These are phyloP conservation scores for Heterodera carotae DNA, from an alignment of 1,140 invertebrate genomes.

Conservation along the genomic window DNA sequence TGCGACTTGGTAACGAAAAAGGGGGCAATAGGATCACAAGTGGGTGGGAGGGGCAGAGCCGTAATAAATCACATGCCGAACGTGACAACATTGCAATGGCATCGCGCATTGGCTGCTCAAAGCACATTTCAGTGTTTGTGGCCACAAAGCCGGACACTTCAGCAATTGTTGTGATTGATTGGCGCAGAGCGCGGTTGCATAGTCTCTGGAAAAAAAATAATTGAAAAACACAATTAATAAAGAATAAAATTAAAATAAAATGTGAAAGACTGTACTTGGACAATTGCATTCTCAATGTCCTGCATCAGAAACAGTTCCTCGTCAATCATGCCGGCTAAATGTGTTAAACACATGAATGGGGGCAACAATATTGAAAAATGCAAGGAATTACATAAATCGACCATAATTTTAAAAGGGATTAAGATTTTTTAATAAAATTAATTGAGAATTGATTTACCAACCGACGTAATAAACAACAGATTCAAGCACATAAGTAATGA, in stretches of 20 bases:
- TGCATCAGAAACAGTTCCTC: constrained; percentile 54
- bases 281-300: constrained; percentile 59
- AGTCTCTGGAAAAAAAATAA: constrained; percentile 34
- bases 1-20: too few relatives aligned
- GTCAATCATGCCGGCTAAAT: constrained; percentile 51
- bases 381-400: too few relatives aligned
- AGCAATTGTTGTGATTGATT: constrained; percentile 50
- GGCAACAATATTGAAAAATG: too few relatives aligned
- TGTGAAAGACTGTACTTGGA: constrained; percentile 46
- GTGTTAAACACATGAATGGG: too few relatives aligned
- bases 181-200: constrained; percentile 45
- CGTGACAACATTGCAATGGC: constrained; percentile 48
- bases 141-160: constrained; percentile 48
- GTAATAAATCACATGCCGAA: constrained; percentile 49
- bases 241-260: constrained; percentile 15
- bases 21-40: too few relatives aligned
- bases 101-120: constrained; percentile 50
- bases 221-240: constrained; percentile 28
- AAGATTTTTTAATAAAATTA: too few relatives aligned
- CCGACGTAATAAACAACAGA: constrained; percentile 57
- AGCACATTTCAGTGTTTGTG: constrained; percentile 40
- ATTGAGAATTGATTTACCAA: not conserved
- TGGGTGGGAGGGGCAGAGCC: too few relatives aligned
- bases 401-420: too few relatives aligned
- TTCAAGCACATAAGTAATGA: constrained; percentile 57